Evolutionary conservation across 2,888 invertebrate genomes (phyloP), one percentile per base, ranked within the genome.

Genomic region (Dioctria linearis): DNA sequence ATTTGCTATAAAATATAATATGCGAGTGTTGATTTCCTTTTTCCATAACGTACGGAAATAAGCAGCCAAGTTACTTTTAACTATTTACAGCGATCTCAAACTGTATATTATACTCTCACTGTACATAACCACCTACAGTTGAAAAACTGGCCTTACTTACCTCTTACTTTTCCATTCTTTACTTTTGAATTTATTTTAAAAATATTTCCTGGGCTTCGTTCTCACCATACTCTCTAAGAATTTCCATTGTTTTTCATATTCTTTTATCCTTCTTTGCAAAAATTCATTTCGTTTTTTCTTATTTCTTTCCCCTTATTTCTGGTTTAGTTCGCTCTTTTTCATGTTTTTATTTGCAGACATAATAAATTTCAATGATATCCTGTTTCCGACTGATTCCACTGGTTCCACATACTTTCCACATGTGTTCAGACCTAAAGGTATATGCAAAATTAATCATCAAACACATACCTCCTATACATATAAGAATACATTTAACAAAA

Each of bases 311-410:
- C 51, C 80, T 81, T 79, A 82, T 82, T 83, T 83, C 81, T 75
- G 86, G 87, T 87, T 82, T 82, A 80, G 65, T 66, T 82, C 25
- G 25, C 25, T 82, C 65, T 63, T 80, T 79, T 83, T 80, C 71
- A 80, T 79, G 80, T 83, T 83, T 85, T 83, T 82, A 83, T 87
- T 93, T 93, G 88, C 93, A 93, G 93, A 93, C 91, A 91, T 93
- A 88, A 91, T 91, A 91, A 92, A 93, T 91, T 93, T 92, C 91
- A 92, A 92, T 90, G 91, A 92, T 89, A 91, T 93, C 90, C 91
- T 92, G 89, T 93, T 94, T 90, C 94, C 94, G 86, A 94, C 93
- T 87, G 94, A 95, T 91, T 92, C 93, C 85, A 91, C 92, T 86
- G 94, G 94, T 88, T 91, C 91, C 84, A 92, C 92, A 86, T 92